Base-by-base conservation (phyloP, 92 coral and sea anemone species). In the Isaurus tuberculatus region DNA sequence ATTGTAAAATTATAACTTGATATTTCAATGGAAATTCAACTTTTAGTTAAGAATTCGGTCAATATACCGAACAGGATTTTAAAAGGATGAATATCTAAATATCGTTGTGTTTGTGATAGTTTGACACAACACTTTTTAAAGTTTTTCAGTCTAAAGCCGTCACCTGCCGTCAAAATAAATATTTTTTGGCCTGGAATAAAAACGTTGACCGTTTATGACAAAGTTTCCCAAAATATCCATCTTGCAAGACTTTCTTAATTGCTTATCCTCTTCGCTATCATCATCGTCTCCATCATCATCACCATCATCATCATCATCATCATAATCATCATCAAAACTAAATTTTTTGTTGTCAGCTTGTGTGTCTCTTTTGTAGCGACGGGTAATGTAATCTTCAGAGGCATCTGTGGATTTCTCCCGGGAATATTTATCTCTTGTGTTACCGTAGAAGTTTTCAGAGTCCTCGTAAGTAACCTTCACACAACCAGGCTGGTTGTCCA, bases 401-500 rank as follows among this genome's bases (percentile, higher is more conserved):
- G 11, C 36, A 36, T 33, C 82, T 5, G 22, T 0, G 46, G 82
- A 57, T 5, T 32, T 57, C 20, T 15, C 10, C 33, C 1, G 16
- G 46, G 48, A 14, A 30, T 36, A 11, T n/a, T 11, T 19, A 2
- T 36, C 48, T 8, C 27, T 43, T n/a, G 22, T 26, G 36, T 16
- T 44, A 43, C 32, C 27, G 82, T 77, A 77, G 68, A 77, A 77
- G 51, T 77, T n/a, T 9, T 34, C 27, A 17, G 89, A 36, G 31
- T 83, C 69, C 58, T 85, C 87, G 40, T 90, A 92, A 20, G 68
- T 65, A 11, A 88, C 84, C 73, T 42, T 63, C 23, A 92, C 63
- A 79, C 93, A 87, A 20, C 42, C 48, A 26, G 94, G 96, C 51
- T 92, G 96, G 42, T 85, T 75, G 27, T 91, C 74, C 3, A 90